phyloP scores from a whole-genome alignment of 1,140 invertebrate species.

The Drosophila baimaii region DNA sequence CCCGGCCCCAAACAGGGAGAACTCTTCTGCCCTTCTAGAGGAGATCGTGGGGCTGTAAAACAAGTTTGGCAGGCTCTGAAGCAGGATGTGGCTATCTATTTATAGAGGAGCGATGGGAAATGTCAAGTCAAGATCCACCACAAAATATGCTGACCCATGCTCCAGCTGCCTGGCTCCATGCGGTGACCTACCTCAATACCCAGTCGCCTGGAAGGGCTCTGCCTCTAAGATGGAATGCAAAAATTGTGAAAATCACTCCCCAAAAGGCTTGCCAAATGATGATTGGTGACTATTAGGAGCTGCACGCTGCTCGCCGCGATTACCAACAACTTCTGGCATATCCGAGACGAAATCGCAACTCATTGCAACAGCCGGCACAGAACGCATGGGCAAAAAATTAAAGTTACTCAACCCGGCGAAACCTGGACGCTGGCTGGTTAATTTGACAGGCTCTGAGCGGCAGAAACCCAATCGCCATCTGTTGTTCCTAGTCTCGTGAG shows the following conservation, averaged over 20 bases:
- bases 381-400: conserved; percentile 9
- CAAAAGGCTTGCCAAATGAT: conserved; percentile 19
- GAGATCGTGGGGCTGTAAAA: conserved; percentile 10
- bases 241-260: conserved; percentile 24
- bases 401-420: conserved; percentile 8
- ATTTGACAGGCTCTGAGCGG: conserved; percentile 10
- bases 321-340: conserved; percentile 22
- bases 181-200: conserved; percentile 16
- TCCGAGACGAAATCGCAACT: conserved; percentile 35
- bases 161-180: not conserved
- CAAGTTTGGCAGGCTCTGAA: conserved; percentile 5
- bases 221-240: not conserved
- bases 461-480: conserved; percentile 7
- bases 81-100: conserved; percentile 28
- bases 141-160: conserved; percentile 2
- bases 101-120: conserved; percentile 7
- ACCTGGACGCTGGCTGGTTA: conserved; percentile 6
- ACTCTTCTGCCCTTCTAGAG: conserved; percentile 37
- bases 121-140: not conserved
- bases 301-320: conserved; percentile 3
- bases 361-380: conserved; percentile 37
- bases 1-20: not conserved
- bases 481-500: conserved; percentile 20
- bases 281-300: conserved; percentile 6
- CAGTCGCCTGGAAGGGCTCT: not conserved